Conservation (phyloP, 2,797 vertebrate species). For the Lophotriccus pileatus region DNA sequence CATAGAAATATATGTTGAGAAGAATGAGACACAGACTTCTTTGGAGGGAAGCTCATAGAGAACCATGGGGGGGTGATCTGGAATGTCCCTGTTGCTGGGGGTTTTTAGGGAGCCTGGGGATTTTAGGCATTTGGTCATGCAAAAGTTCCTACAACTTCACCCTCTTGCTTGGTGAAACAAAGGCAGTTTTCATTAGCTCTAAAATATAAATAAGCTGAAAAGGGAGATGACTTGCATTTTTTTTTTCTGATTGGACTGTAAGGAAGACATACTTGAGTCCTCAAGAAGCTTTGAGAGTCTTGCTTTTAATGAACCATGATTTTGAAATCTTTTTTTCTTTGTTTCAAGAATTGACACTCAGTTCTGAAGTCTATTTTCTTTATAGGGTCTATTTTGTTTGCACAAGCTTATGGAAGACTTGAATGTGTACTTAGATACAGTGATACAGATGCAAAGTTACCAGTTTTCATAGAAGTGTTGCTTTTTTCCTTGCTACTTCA, state of each 20-base stretch:
- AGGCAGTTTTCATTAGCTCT: neutral
- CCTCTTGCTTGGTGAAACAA: neutral
- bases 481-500: neutral
- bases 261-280: neutral
- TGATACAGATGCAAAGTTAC: neutral
- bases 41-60: neutral
- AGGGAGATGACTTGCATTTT: neutral
- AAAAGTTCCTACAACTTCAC: neutral
- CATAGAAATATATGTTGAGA: neutral
- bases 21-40: neutral
- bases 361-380: neutral
- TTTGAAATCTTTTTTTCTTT: neutral
- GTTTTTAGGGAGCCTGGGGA: fast-evolving
- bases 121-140: neutral
- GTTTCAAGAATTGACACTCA: neutral
- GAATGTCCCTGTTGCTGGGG: fast-evolving
- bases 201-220: neutral
- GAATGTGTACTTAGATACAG: neutral
- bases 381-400: neutral
- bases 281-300: neutral
- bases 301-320: neutral
- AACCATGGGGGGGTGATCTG: neutral
- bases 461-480: neutral
- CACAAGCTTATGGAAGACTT: neutral
- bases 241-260: neutral